Percentiles rank a stretch among this genome's conserved stretches.
phyloP scores from a whole-genome alignment of 2,888 invertebrate genomes.

The Drosophila rubida region DNA sequence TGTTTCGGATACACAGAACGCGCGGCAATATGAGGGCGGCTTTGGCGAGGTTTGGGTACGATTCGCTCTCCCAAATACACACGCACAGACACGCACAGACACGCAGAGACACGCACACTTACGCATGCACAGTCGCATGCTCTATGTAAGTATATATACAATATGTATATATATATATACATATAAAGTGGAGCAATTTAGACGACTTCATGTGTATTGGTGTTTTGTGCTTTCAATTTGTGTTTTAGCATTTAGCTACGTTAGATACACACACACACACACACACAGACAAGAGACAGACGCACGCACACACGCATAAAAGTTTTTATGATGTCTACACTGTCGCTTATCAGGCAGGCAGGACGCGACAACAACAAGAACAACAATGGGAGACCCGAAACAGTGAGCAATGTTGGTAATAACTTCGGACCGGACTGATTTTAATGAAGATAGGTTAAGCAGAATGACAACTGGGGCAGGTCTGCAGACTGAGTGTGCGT shows the following conservation, averaged over 20 bases:
- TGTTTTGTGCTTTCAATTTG: slow-evolving; percentile 68
- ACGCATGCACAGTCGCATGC: slow-evolving; percentile 15
- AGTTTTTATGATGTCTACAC: slow-evolving; percentile 76
- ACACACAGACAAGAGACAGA: neutral
- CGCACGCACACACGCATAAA: slow-evolving; percentile 23
- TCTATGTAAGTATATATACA: neutral
- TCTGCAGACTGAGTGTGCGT: slow-evolving; percentile 14
- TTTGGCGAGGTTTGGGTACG: slow-evolving; percentile 26
- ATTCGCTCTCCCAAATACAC: slow-evolving; percentile 28
- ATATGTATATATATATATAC: slow-evolving; percentile 11
- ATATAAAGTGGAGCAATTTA: slow-evolving; percentile 71
- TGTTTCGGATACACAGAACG: slow-evolving; percentile 61
- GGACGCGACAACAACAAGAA: slow-evolving; percentile 39
- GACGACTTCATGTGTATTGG: slow-evolving; percentile 63
- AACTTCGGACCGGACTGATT: slow-evolving; percentile 50
- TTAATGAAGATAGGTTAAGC: slow-evolving; percentile 62
- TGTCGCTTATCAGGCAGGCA: slow-evolving; percentile 66
- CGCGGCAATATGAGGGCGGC: slow-evolving; percentile 41
- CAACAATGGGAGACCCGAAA: slow-evolving; percentile 9
- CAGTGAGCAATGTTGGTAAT: slow-evolving; percentile 47
- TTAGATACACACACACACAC: slow-evolving; percentile 39
- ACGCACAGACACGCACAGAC: slow-evolving; percentile 11
- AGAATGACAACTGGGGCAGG: slow-evolving; percentile 56
- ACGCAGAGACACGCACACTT: slow-evolving; percentile 23
- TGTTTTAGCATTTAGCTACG: slow-evolving; percentile 60